Percentiles rank a stretch among this genome's conserved stretches.
phyloP scores from a whole-genome alignment of 2,888 invertebrate species.

The Rutpela maculata region DNA sequence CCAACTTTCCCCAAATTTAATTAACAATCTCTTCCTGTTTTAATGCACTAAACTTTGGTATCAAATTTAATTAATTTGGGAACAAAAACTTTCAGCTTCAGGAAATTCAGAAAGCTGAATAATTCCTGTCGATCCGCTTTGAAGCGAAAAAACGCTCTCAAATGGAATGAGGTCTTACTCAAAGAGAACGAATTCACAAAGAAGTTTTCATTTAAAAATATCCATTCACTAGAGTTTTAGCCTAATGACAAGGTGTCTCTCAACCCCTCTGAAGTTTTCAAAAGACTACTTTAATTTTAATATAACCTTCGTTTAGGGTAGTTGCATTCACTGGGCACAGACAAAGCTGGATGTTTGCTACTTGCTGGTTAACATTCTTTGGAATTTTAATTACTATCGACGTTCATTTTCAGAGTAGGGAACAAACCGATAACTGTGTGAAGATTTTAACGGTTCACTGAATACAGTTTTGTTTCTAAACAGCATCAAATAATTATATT shows the following conservation, averaged over 20 bases:
- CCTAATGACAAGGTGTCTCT: slow-evolving; percentile 20
- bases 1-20: slow-evolving; percentile 1
- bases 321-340: neutral
- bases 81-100: slow-evolving; percentile 2
- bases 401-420: neutral
- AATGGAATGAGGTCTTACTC: neutral
- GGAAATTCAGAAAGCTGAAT: slow-evolving; percentile 8
- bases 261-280: neutral
- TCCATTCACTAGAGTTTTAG: slow-evolving; percentile 29
- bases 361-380: neutral
- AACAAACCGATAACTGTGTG: neutral
- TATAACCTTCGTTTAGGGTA: neutral
- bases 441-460: neutral
- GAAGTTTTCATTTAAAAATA: slow-evolving; percentile 30
- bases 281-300: slow-evolving; percentile 3
- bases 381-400: neutral
- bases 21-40: neutral
- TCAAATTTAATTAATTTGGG: slow-evolving; percentile 13
- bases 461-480: too few species aligned
- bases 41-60: neutral
- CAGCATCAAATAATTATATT: too few species aligned
- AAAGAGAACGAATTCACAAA: slow-evolving; percentile 26
- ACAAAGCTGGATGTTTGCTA: neutral
- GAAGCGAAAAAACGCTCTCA: slow-evolving; percentile 17
- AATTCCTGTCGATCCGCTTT: slow-evolving; percentile 4